Percentiles rank a stretch among this genome's conserved stretches.
Evolutionary conservation across 2,113 vertebrate species (phyloP).

Genomic region (Epinephelus cyanopodus): DNA sequence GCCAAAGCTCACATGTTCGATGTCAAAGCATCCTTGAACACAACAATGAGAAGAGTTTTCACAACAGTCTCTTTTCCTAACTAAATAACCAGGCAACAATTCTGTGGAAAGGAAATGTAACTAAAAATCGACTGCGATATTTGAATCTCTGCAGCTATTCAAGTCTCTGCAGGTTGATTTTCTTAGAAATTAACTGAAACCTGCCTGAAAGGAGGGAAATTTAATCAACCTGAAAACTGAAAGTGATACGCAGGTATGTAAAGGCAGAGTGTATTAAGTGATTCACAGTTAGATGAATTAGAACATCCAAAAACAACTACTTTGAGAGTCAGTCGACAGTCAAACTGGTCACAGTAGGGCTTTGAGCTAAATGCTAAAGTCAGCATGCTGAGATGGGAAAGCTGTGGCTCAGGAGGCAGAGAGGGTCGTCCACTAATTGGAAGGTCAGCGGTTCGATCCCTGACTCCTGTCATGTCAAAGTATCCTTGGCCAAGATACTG

Average conservation of each 20-base stretch:
- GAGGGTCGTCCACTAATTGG: no score
- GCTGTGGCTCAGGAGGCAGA: no score
- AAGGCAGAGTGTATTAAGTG: neutral
- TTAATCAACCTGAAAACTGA: neutral
- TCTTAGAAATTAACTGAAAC: neutral
- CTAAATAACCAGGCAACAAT: neutral
- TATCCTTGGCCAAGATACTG: no score
- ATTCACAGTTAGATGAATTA: neutral
- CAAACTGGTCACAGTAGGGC: no score
- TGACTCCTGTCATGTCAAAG: no score
- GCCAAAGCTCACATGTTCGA: neutral
- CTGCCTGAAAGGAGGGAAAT: neutral
- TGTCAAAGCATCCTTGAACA: constrained; percentile 17
- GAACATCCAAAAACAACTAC: neutral
- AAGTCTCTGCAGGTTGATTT: neutral
- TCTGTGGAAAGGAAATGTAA: neutral
- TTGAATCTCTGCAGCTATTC: neutral
- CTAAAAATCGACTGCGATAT: neutral
- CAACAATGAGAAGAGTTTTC: neutral
- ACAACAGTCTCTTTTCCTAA: neutral
- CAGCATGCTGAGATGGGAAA: no score
- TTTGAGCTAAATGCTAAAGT: no score
- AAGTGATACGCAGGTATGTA: neutral
- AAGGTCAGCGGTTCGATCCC: no score
- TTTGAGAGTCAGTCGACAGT: neutral